Conservation (phyloP, 2,888 invertebrate species). For the Spilarctia lutea region DNA sequence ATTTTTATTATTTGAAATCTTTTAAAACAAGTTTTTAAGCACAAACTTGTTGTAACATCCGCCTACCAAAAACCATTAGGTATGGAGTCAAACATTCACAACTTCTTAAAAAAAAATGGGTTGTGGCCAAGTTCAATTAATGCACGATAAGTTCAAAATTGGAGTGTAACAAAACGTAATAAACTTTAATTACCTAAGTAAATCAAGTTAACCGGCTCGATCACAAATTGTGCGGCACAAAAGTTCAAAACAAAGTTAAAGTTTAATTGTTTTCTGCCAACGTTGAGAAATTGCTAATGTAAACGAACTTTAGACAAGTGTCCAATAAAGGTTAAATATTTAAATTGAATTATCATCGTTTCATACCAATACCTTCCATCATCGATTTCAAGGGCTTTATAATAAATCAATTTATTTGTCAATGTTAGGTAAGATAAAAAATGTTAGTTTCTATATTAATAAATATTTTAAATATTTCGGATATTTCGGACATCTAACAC, state of each 20-base stretch:
- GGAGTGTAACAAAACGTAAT: constrained; percentile 23
- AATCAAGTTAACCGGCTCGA: constrained; percentile 23
- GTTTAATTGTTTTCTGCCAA: constrained; percentile 20
- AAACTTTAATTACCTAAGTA: constrained; percentile 28
- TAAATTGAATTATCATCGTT: background rate
- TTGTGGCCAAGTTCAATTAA: constrained; percentile 4
- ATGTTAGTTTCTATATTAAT: background rate
- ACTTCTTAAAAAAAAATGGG: background rate
- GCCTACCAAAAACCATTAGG: too few relatives aligned
- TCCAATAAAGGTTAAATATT: background rate
- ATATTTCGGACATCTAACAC: too few relatives aligned
- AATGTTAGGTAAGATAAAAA: background rate
- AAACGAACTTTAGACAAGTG: constrained; percentile 8
- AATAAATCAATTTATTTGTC: constrained; percentile 22
- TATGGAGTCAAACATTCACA: background rate
- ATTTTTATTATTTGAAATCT: too few relatives aligned
- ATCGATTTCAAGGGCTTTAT: constrained; percentile 36
- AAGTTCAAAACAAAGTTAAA: constrained; percentile 17
- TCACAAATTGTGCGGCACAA: constrained; percentile 15
- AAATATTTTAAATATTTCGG: too few relatives aligned
- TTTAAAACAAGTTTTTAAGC: too few relatives aligned
- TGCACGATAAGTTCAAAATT: constrained; percentile 15
- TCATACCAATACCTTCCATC: constrained; percentile 15
- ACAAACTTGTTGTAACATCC: too few relatives aligned
- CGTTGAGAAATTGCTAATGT: constrained; percentile 15